Percentiles rank a stretch among this genome's conserved stretches.
Evolutionary conservation across 2,113 vertebrate species (phyloP).

Genomic region (Paralichthys olivaceus): DNA sequence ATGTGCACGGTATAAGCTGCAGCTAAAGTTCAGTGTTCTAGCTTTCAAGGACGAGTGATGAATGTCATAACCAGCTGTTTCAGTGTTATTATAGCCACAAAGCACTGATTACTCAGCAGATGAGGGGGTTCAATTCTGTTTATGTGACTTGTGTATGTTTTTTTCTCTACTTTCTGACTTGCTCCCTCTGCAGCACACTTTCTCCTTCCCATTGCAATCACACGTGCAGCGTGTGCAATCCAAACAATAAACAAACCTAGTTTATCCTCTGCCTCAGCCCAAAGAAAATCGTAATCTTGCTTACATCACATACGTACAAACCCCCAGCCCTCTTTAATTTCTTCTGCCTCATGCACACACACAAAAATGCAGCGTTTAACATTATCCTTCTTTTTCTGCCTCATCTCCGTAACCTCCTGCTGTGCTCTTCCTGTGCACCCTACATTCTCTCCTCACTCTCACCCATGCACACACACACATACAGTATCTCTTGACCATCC

Average conservation of each 20-base stretch:
- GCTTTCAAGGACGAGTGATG: not conserved
- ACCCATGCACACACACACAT: too few relatives aligned
- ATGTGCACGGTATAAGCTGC: too few relatives aligned
- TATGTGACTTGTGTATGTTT: not conserved
- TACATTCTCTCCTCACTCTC: slow-evolving; percentile 3
- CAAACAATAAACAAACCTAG: not conserved
- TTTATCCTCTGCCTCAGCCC: not conserved
- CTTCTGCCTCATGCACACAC: slow-evolving; percentile 13
- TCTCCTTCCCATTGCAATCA: not conserved
- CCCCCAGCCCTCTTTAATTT: not conserved
- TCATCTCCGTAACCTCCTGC: slow-evolving; percentile 6
- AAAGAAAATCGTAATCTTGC: not conserved
- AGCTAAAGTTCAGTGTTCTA: not conserved
- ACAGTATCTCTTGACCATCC: not conserved
- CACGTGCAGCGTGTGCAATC: not conserved
- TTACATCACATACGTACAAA: slow-evolving; percentile 6
- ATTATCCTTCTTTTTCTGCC: slow-evolving; percentile 1
- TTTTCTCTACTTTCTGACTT: not conserved
- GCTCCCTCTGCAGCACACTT: not conserved
- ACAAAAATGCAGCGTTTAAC: not conserved
- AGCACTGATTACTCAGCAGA: not conserved
- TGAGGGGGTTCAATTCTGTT: not conserved
- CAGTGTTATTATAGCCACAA: not conserved
- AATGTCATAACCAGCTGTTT: not conserved
- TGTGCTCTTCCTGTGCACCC: slow-evolving; percentile 24